These are phyloP conservation scores for Achlya flavicornis DNA, from an alignment of 2,888 invertebrate species.

Conservation along the genomic window DNA sequence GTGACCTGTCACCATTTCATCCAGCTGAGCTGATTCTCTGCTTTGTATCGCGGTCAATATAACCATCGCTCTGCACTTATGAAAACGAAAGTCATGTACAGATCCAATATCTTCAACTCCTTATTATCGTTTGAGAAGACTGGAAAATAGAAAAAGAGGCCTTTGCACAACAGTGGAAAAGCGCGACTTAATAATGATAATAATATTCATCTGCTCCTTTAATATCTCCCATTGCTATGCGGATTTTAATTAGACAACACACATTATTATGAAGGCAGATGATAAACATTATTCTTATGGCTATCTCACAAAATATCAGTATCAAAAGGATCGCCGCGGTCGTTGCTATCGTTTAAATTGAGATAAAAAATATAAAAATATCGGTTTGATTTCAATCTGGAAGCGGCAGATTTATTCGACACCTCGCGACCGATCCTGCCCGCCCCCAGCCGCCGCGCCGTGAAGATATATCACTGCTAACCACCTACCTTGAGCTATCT, in stretches of 20 bases:
- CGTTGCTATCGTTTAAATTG: conserved; percentile 7
- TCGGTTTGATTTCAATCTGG: conserved; percentile 46
- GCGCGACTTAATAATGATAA: no score
- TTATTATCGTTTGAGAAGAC: no score
- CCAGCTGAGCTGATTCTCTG: no score
- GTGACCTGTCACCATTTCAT: no score
- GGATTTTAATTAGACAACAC: neutral
- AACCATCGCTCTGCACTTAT: no score
- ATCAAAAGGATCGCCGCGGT: conserved; percentile 31
- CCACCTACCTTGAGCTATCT: conserved; percentile 28
- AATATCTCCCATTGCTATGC: neutral
- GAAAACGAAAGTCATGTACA: no score
- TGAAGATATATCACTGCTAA: conserved; percentile 49
- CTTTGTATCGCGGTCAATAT: no score
- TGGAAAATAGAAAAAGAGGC: no score
- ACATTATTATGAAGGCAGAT: neutral
- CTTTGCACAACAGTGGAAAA: no score
- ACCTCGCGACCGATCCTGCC: conserved; percentile 46
- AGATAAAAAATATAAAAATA: conserved; percentile 23
- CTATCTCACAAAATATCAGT: conserved; percentile 30
- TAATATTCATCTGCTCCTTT: no score
- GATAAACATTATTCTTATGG: neutral
- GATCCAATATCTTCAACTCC: no score
- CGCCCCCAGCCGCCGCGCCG: conserved; percentile 27
- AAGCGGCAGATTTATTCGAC: conserved; percentile 49